phyloP scores from a whole-genome alignment of 2,797 vertebrate genomes.

The Oryzias dopingdopingensis region DNA sequence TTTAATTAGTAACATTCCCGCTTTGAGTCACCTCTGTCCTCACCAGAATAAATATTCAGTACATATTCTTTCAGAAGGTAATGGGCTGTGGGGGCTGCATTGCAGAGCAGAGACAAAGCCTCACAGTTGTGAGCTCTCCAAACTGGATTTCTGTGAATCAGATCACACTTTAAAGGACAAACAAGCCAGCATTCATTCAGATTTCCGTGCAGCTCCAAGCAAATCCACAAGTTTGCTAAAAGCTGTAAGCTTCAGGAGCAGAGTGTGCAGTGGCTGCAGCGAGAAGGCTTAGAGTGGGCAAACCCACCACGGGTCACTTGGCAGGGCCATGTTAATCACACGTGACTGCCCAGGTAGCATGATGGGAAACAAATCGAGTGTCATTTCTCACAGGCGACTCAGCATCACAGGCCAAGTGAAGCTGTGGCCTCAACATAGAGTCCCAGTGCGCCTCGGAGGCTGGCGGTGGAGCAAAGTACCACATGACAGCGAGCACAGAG shows the following conservation, averaged over 20 bases:
- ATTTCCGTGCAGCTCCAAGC: slow-evolving; percentile 20
- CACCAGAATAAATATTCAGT: slow-evolving; percentile 36
- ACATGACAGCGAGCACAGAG: slow-evolving; percentile 38
- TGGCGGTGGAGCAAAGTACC: not conserved
- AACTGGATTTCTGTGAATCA: slow-evolving; percentile 34
- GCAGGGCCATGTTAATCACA: slow-evolving; percentile 59
- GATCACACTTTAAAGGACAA: slow-evolving; percentile 28
- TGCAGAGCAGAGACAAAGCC: slow-evolving; percentile 54
- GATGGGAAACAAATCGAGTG: slow-evolving; percentile 76
- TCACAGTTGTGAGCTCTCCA: slow-evolving; percentile 29
- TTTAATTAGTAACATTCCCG: too few relatives aligned
- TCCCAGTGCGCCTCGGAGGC: slow-evolving; percentile 14
- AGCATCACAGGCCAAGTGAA: slow-evolving; percentile 37
- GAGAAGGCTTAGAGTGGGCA: slow-evolving; percentile 17
- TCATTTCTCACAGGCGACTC: slow-evolving; percentile 57
- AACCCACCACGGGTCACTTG: slow-evolving; percentile 60
- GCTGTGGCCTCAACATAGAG: slow-evolving; percentile 31
- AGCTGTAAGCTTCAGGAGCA: slow-evolving; percentile 21
- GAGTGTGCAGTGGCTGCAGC: slow-evolving; percentile 23
- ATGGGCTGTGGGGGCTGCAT: slow-evolving; percentile 46
- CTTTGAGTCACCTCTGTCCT: too few relatives aligned
- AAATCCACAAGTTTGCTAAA: slow-evolving; percentile 26
- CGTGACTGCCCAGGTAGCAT: slow-evolving; percentile 63
- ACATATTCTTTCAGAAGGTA: slow-evolving; percentile 30
- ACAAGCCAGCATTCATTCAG: slow-evolving; percentile 14